Base-by-base conservation (phyloP, 1,140 invertebrate genomes). In the Aphelenchoides avenae region DNA sequence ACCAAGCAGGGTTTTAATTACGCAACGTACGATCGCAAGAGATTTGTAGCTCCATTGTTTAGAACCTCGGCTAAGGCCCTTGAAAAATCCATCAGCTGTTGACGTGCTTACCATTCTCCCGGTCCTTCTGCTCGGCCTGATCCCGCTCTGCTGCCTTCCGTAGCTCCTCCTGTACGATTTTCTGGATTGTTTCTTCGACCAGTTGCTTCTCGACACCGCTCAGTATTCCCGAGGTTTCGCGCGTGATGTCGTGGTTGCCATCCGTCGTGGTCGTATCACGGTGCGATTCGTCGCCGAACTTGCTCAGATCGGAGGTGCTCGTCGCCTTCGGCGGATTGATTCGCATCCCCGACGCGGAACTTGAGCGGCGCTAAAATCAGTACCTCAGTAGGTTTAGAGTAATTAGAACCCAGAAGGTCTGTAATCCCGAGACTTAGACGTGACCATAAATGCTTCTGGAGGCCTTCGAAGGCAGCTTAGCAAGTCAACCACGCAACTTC, bases 301-400 rank as follows among this genome's bases (percentile, higher is more conserved):
- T 52, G 26, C 20, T 55, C 24, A 66, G 33, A 24, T 66, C 64
- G 20, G 66, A 66, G 13, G 66, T 66, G 50, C 64, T 65, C 13
- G 64, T 66, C 40, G 66, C 22, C 33, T 64, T 65, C 3, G 63
- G 52, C n/a, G 47, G 13, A n/a, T n/a, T n/a, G n/a, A n/a, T n/a
- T n/a, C 31, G 33, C 18, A 40, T 34, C 48, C 11, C 52, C 15
- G 61, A 66, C 37, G 51, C 62, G 50, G 54, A 60, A n/a, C 64
- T 68, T 15, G 63, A 66, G 26, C 63, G 63, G 2, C 63, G 66
- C 63, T 66, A n/a, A 66, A 44, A 33, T 15, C 18, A 31, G 30
- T 24, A 24, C 40, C 18, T 1, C n/a, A 30, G 18, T 6, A 11
- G n/a, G n/a, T n/a, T 49, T 3, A 20, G 3, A 27, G 26, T 57